These are phyloP conservation scores for Mesorhabditis sp. DNA, from an alignment of 2,888 invertebrate species.

Conservation along the genomic window DNA sequence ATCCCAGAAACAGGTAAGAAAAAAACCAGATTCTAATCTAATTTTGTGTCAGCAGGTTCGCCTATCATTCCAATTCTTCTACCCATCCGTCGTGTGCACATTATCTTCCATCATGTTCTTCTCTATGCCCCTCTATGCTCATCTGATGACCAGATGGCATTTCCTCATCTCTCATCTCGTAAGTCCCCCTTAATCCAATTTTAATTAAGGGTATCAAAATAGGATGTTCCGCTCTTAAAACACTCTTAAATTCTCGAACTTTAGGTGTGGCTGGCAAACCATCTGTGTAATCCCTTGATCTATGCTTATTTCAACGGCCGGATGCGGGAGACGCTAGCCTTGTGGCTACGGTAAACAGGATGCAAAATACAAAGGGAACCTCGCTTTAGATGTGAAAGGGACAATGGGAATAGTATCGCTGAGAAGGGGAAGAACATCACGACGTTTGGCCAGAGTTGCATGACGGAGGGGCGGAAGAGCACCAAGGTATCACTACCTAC, in stretches of 20 bases:
- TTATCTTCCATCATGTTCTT: conserved; percentile 10
- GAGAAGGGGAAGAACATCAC: neutral
- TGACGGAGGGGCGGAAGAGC: neutral
- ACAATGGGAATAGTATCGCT: conserved; percentile 3
- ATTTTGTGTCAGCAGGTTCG: neutral
- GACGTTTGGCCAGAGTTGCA: neutral
- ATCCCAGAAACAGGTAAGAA: conserved; percentile 3
- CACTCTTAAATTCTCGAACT: neutral
- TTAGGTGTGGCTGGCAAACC: conserved; percentile 8
- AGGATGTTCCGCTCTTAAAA: neutral
- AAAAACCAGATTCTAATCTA: neutral
- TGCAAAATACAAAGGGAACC: neutral
- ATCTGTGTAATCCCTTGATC: conserved; percentile 7
- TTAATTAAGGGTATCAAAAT: neutral
- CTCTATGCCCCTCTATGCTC: conserved; percentile 6
- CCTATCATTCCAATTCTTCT: conserved; percentile 9
- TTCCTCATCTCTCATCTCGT: conserved; percentile 8
- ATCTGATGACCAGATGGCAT: conserved; percentile 3
- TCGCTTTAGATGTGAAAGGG: neutral
- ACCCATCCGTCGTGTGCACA: conserved; percentile 9
- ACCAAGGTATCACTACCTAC: neutral
- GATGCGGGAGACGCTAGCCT: neutral
- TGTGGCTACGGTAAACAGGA: neutral
- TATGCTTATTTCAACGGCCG: conserved; percentile 1
- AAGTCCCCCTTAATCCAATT: neutral